phyloP scores from a whole-genome alignment of 1,140 invertebrate species.

The Drosophila burlai region DNA sequence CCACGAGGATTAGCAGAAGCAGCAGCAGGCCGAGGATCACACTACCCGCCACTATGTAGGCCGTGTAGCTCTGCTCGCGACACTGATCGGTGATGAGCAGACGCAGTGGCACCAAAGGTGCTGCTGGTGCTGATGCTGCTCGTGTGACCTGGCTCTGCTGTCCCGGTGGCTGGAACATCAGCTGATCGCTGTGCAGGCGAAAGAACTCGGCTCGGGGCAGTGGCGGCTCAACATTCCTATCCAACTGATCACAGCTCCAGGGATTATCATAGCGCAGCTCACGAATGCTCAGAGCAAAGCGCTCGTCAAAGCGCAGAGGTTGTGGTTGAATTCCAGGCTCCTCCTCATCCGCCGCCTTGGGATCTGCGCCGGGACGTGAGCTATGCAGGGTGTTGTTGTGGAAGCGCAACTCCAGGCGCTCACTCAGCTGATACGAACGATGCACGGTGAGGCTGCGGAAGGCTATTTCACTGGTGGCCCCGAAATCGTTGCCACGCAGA shows the following conservation, averaged over 20 bases:
- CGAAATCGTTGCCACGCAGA: constrained; percentile 74
- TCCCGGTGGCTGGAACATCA: constrained; percentile 42
- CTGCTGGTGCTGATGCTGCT: not conserved
- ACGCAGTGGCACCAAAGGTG: constrained; percentile 42
- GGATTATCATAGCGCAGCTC: constrained; percentile 66
- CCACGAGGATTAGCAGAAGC: constrained; percentile 73
- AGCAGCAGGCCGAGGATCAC: constrained; percentile 83
- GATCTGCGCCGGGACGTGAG: constrained; percentile 13
- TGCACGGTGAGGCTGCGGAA: constrained; percentile 73
- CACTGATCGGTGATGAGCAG: constrained; percentile 58
- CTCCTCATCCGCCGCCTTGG: constrained; percentile 1
- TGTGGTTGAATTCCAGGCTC: constrained; percentile 2
- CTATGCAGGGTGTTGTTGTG: constrained; percentile 74
- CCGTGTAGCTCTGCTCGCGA: constrained; percentile 58
- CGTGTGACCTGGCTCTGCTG: not conserved
- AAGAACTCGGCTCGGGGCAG: constrained; percentile 69
- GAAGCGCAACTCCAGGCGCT: constrained; percentile 76
- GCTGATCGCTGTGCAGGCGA: constrained; percentile 63
- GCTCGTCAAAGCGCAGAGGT: constrained; percentile 62
- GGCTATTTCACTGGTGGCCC: constrained; percentile 71
- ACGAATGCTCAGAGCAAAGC: constrained; percentile 66
- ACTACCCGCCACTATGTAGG: constrained; percentile 72
- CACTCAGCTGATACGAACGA: constrained; percentile 72
- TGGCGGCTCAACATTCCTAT: constrained; percentile 60
- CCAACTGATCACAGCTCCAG: constrained; percentile 69